Evolutionary conservation across 2,888 invertebrate species (phyloP), one percentile per base, ranked within the genome.

Genomic region (Ectemnius cavifrons): DNA sequence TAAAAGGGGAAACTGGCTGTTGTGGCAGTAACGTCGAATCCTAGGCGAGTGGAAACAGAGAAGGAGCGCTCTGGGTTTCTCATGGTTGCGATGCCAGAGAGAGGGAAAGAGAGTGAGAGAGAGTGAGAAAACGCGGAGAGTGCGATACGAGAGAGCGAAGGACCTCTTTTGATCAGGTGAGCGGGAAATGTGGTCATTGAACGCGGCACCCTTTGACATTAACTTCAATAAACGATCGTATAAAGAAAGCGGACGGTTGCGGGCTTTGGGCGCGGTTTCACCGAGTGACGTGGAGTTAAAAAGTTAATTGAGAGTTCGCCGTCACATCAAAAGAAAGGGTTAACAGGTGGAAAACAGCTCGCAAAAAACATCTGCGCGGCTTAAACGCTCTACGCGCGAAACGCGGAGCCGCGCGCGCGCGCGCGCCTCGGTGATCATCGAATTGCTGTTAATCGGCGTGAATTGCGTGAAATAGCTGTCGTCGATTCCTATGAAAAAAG

Each of bases 111-210:
- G 18, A 18, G 11, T 13, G 63, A 27, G 13, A 28, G 27, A 27
- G 14, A 11, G n/a, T 49, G 18, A 37, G 16, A 49, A 27, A 63
- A 45, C 62, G 20, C 5, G 37, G 56, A 47, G 57, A 13, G 64
- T 20, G 49, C 46, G 45, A 23, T 18, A 13, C 27, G 4, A 27
- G 37, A 28, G 18, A 62, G 46, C 46, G 58, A 63, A 37, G 37
- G 45, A 47, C 13, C 37, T 59, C 70, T 84, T 87, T 88, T 87
- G 86, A 88, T 81, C 85, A 73, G 63, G 72, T 78, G 77, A 76
- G 79, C 82, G 82, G 75, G 75, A 83, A 85, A 85, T 77, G 85
- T 82, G 82, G 80, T 84, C 79, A 85, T 84, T 85, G 84, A 86
- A 80, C 80, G 71, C 68, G 63, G 72, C 57, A 72, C 67, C 77